Conservation (phyloP, 2,888 invertebrate species). For the Euspilapteryx auroguttella region DNA sequence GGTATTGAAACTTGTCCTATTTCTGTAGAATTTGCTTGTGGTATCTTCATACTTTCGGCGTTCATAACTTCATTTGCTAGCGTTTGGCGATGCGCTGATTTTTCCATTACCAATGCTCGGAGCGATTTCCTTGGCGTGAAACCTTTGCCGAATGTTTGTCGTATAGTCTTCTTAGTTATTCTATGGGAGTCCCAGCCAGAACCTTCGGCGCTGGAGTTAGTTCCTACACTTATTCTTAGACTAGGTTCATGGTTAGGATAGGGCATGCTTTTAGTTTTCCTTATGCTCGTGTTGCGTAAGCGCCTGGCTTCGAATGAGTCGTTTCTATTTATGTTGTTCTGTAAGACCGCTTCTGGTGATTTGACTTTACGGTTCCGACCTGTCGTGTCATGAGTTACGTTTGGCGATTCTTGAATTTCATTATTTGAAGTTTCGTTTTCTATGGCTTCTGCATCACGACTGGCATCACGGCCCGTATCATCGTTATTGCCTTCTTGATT, state of each 20-base stretch:
- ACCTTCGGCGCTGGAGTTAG: conserved; percentile 30
- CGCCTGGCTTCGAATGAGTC: conserved; percentile 15
- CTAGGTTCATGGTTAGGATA: background rate
- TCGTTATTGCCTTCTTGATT: conserved; percentile 7
- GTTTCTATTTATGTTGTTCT: conserved; percentile 14
- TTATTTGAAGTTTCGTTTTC: conserved; percentile 1
- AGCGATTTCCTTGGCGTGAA: conserved; percentile 37
- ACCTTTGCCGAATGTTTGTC: conserved; percentile 41
- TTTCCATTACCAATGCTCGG: conserved; percentile 40
- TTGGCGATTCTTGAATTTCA: conserved; percentile 10
- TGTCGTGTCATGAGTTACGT: conserved; percentile 21
- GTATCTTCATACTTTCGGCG: conserved; percentile 14
- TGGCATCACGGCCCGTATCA: background rate
- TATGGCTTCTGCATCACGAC: conserved; percentile 3
- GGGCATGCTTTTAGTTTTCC: conserved; percentile 23
- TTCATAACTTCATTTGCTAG: conserved; percentile 13
- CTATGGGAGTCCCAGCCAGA: conserved; percentile 50
- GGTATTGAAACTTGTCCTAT: background rate
- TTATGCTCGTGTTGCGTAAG: conserved; percentile 19
- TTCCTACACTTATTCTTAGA: conserved; percentile 14
- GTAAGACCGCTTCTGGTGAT: conserved; percentile 28
- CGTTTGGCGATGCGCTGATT: conserved; percentile 31
- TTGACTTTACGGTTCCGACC: conserved; percentile 15
- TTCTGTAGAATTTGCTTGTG: conserved; percentile 13
- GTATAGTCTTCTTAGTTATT: conserved; percentile 34